Base-by-base conservation (phyloP, 2,888 invertebrate genomes). In the Nomada lathburiana region DNA sequence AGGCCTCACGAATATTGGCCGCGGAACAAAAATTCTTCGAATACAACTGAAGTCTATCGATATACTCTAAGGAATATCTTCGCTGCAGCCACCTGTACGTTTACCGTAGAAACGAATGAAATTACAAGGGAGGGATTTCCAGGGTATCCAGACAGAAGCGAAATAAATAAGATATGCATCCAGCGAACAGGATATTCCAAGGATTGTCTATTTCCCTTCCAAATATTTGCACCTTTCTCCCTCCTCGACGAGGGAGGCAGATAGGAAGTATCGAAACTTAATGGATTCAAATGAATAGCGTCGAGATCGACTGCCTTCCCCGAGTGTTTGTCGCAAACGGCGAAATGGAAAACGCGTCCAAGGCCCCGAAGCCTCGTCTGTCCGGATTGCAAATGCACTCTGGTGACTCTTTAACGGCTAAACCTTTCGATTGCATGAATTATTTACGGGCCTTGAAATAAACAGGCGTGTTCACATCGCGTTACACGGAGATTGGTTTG, bases 361-460 rank as follows among this genome's bases (percentile, higher is more conserved):
- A 76, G 63, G 76, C 44, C 16, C 60, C 44, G 11, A 13, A 65
- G 59, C 52, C 44, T 53, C 65, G 42, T 53, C 52, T 20, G 20
- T 52, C 47, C 29, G 26, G 62, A 62, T 67, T 67, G 29, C 67
- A 62, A 68, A 55, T 55, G 36, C 62, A 55, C 60, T 76, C 62
- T 16, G 20, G 36, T 26, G 77, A 55, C 62, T 76, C 62, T 76
- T 78, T 78, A 78, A 62, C 76, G 55, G 42, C 20, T 16, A 59
- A 36, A 55, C 20, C 60, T 60, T 68, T 76, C 60, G 62, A 52
- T 78, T 62, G 53, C 62, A 47, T 76, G 76, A 53, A 78, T 78
- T 78, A 78, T 67, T 53, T 67, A 55, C 60, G 3, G 23, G 20
- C 47, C 60, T 26, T 18, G 77, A 42, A 67, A 68, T 47, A 67